Percentiles rank a stretch among this genome's conserved stretches.
These are phyloP conservation scores for Thunnus maccoyii DNA, from an alignment of 2,113 vertebrate species.

Conservation along the genomic window DNA sequence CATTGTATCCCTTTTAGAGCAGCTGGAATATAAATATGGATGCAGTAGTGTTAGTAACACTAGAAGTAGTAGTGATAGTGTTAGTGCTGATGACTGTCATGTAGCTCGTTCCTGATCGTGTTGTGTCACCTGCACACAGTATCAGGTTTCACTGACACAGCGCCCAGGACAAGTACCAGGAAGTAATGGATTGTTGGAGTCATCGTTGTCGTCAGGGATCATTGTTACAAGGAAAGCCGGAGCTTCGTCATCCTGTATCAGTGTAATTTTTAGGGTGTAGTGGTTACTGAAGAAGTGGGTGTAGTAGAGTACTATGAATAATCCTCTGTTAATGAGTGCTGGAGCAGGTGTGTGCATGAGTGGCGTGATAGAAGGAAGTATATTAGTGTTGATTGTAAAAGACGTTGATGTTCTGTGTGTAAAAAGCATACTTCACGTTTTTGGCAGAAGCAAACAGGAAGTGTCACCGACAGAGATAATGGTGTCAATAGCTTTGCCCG, in stretches of 20 bases:
- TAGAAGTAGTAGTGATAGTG: too few relatives aligned
- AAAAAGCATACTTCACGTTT: too few relatives aligned
- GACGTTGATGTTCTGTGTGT: background rate
- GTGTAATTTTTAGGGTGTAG: background rate
- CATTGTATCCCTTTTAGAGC: background rate
- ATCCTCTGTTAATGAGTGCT: background rate
- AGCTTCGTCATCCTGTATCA: background rate
- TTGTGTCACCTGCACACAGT: slow-evolving; percentile 24
- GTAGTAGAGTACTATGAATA: background rate
- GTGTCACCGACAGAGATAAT: background rate
- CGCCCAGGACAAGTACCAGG: slow-evolving; percentile 17
- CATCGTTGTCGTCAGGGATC: slow-evolving; percentile 21
- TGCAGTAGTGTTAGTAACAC: background rate
- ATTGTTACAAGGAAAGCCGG: slow-evolving; percentile 2
- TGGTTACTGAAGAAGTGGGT: background rate
- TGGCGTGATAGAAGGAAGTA: background rate
- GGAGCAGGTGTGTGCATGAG: background rate
- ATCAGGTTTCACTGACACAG: slow-evolving; percentile 57
- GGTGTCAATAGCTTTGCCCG: background rate
- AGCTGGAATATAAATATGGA: background rate
- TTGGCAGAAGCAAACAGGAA: too few relatives aligned
- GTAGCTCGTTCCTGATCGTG: slow-evolving; percentile 12
- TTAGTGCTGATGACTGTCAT: background rate
- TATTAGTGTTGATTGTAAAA: background rate
- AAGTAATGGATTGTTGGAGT: slow-evolving; percentile 46